Base-by-base conservation (phyloP, 1,140 invertebrate species). In the Nasonia vitripennis region DNA sequence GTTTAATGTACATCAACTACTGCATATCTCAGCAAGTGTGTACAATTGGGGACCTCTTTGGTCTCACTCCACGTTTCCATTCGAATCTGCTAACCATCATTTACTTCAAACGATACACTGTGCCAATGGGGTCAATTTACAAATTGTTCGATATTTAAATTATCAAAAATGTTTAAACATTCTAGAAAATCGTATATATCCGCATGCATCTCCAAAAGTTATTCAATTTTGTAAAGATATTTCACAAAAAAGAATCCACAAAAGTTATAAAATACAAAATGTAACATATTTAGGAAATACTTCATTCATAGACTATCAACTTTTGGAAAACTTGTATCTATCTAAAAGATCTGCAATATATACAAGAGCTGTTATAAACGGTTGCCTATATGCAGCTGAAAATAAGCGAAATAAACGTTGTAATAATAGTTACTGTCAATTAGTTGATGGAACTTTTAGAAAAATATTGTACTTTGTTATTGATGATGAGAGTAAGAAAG, bases 131-230 rank as follows among this genome's bases (percentile, higher is more conserved):
- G 75, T 78, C 4, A 51, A 48, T 48, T 78, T 51, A 51, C 75
- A 78, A 78, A 78, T 78, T 41, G n/a, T 78, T 11, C 75, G 75
- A 12, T 48, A 51, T 51, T 48, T 78, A 78, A 78, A 78, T 51
- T 48, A 48, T 23, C 11, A 78, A 48, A 45, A 78, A n/a, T 45
- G 17, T 12, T 34, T 41, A 34, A 74, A 34, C 10, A 74, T 74
- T 12, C 27, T 74, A 34, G 71, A 74, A 31, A 34, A 31, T 74
- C 31, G n/a, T 48, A 51, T 78, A n/a, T 48, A 78, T 78, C 41
- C 75, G 9, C n/a, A 48, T 78, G 37, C 37, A 17, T 78, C 75
- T 27, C 75, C 71, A 41, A 74, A 27, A 34, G 71, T 74, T 14
- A 74, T 74, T 41, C 12, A 74, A 6, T 74, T 6, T 34, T 74